A percentile compares a stretch with the other conserved stretches of the same genome.
phyloP scores from a whole-genome alignment of 2,888 invertebrate species.

The Epirrhoe alternata region DNA sequence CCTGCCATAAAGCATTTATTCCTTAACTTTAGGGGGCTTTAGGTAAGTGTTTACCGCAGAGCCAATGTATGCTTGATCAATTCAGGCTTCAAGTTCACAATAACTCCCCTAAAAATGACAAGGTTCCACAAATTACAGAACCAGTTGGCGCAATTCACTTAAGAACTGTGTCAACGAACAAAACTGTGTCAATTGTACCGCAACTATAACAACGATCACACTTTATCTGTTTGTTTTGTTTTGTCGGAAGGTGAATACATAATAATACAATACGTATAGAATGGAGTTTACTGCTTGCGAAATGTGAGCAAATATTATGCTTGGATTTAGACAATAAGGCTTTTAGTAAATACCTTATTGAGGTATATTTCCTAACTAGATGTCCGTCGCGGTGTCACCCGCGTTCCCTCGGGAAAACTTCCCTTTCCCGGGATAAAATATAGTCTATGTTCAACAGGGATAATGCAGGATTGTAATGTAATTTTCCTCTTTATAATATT shows the following conservation, averaged over 20 bases:
- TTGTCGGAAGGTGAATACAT: slow-evolving; percentile 12
- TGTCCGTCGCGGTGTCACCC: too few relatives aligned
- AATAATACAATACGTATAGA: not conserved
- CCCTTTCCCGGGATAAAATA: too few relatives aligned
- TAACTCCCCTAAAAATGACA: slow-evolving; percentile 2
- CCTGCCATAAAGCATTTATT: too few relatives aligned
- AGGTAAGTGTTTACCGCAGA: too few relatives aligned
- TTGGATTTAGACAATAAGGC: not conserved
- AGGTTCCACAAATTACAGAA: slow-evolving; percentile 21
- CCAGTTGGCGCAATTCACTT: slow-evolving; percentile 28
- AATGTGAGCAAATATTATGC: not conserved
- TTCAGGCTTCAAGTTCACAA: not conserved
- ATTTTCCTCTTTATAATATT: too few relatives aligned
- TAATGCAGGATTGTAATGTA: too few relatives aligned
- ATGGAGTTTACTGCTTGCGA: not conserved
- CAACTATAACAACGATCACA: slow-evolving; percentile 24
- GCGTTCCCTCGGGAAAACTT: too few relatives aligned
- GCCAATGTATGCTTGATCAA: not conserved
- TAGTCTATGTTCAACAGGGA: too few relatives aligned
- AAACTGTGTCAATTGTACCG: slow-evolving; percentile 30
- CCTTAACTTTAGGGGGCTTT: too few relatives aligned
- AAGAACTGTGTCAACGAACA: slow-evolving; percentile 27
- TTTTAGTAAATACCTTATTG: too few relatives aligned
- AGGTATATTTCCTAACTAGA: too few relatives aligned
- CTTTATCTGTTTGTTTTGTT: slow-evolving; percentile 22